Conservation (phyloP, 2,113 vertebrate genomes). For the Aegotheles bennettii region DNA sequence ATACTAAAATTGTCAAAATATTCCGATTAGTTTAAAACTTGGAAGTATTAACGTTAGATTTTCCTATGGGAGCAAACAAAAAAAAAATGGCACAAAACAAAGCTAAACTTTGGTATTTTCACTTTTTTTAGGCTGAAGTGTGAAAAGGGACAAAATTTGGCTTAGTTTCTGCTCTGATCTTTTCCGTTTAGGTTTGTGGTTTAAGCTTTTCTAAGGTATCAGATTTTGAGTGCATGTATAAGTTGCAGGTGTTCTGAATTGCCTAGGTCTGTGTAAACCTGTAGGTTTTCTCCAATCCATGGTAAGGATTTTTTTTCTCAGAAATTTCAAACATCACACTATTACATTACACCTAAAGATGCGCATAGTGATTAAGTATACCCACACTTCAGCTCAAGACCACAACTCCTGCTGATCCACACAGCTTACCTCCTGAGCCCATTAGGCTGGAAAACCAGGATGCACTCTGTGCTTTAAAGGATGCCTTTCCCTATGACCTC, state of each 20-base stretch:
- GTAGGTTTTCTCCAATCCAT: neutral
- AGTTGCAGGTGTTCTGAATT: neutral
- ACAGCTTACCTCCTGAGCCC: neutral
- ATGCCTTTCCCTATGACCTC: neutral
- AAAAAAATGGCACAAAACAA: neutral
- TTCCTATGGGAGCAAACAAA: neutral
- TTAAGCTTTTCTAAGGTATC: neutral
- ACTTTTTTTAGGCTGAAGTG: neutral
- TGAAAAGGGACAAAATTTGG: neutral
- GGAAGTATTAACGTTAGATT: neutral
- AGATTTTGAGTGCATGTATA: neutral
- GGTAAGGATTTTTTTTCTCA: neutral
- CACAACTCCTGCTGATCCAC: neutral
- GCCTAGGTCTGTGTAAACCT: neutral
- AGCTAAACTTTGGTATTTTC: neutral
- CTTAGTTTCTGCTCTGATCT: neutral
- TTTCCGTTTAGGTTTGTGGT: neutral
- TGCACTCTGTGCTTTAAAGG: neutral
- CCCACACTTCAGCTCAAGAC: neutral
- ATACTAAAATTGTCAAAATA: neutral
- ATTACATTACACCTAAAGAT: neutral
- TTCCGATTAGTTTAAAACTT: constrained; percentile 1
- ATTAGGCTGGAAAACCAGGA: neutral
- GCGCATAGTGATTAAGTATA: neutral
- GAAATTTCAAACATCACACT: neutral